Conservation (phyloP, 2,888 invertebrate genomes). For the Candidula unifasciata region DNA sequence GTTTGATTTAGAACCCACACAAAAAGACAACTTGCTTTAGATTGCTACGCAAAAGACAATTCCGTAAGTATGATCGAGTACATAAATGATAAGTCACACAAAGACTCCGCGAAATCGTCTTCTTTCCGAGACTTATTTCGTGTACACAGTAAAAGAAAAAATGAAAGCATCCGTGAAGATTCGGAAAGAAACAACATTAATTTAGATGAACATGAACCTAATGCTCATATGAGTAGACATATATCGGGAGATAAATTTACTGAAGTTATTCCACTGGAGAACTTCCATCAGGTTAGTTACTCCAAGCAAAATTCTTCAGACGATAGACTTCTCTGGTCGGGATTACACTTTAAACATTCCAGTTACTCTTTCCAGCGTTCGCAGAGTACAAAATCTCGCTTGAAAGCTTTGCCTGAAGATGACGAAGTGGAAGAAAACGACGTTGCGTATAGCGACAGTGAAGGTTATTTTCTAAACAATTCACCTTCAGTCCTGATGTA, state of each 20-base stretch:
- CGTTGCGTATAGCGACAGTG: conserved; percentile 18
- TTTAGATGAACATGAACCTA: not conserved
- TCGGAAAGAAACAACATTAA: not conserved
- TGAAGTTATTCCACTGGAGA: not conserved
- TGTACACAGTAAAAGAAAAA: conserved; percentile 14
- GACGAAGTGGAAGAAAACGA: not conserved
- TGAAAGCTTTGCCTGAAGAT: conserved; percentile 24
- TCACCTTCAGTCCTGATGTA: not conserved
- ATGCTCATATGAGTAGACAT: no score
- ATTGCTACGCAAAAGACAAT: not conserved
- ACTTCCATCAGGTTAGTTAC: not conserved
- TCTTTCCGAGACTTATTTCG: conserved; percentile 28
- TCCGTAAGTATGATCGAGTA: not conserved
- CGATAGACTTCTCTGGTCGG: not conserved
- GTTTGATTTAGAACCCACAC: not conserved
- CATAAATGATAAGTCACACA: not conserved
- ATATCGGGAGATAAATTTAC: not conserved
- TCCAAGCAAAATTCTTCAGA: not conserved
- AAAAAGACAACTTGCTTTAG: not conserved
- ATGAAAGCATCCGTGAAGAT: not conserved
- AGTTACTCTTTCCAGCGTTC: not conserved
- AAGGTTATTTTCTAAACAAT: not conserved
- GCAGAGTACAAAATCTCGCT: conserved; percentile 37
- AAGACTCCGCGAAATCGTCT: not conserved
- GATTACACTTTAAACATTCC: not conserved